These are phyloP conservation scores for Dipodomys merriami DNA, from an alignment of 2,113 vertebrate species.

Conservation along the genomic window DNA sequence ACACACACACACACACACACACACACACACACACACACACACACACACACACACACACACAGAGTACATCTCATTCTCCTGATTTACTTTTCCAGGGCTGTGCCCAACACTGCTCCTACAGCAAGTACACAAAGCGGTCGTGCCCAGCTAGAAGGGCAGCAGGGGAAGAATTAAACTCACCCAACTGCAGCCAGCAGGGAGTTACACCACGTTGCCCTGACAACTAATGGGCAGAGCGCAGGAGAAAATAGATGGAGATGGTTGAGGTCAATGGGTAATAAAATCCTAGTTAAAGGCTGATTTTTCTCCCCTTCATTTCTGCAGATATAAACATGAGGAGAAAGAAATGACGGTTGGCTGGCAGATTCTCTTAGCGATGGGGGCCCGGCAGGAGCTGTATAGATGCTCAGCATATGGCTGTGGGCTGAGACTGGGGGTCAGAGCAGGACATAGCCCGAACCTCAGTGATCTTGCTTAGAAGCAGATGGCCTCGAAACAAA, in stretches of 20 bases:
- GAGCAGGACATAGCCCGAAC: slow-evolving; percentile 42
- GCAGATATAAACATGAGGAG: slow-evolving; percentile 87
- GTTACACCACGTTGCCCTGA: slow-evolving; percentile 87
- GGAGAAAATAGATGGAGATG: slow-evolving; percentile 84
- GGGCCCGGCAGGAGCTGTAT: not conserved
- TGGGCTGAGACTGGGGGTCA: slow-evolving; percentile 44
- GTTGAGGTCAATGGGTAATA: slow-evolving; percentile 89
- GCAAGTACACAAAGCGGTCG: not conserved
- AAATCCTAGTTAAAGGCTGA: slow-evolving; percentile 88
- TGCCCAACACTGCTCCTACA: slow-evolving; percentile 34
- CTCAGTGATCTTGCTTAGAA: not conserved
- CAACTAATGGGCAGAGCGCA: slow-evolving; percentile 87
- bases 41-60: too few relatives aligned
- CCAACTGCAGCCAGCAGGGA: slow-evolving; percentile 74
- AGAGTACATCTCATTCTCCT: slow-evolving; percentile 59
- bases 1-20: too few relatives aligned
- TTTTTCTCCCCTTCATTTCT: slow-evolving; percentile 85
- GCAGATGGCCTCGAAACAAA: slow-evolving; percentile 14
- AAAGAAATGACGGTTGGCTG: slow-evolving; percentile 83
- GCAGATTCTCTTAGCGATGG: slow-evolving; percentile 81
- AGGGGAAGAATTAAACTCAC: slow-evolving; percentile 83
- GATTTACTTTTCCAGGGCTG: slow-evolving; percentile 57
- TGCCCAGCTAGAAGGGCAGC: slow-evolving; percentile 49
- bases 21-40: not conserved
- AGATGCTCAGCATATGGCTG: slow-evolving; percentile 15